phyloP scores from a whole-genome alignment of 2,888 invertebrate genomes.

The Mythimna vitellina region DNA sequence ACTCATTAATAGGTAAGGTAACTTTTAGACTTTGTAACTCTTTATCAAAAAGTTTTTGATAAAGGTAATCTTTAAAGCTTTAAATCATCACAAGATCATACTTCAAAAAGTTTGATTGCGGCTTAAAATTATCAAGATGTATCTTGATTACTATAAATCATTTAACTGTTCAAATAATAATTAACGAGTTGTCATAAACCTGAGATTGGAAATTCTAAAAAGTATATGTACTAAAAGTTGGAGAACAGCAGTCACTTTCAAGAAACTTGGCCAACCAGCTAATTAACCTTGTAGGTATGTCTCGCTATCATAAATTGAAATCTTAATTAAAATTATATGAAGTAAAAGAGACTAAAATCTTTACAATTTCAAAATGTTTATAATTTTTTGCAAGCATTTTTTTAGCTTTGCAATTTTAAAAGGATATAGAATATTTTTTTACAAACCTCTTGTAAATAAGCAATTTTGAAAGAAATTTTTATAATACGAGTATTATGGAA shows the following conservation, averaged over 20 bases:
- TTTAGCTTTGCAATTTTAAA: neutral
- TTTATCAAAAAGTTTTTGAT: neutral
- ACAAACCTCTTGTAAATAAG: neutral
- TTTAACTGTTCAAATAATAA: slow-evolving; percentile 19
- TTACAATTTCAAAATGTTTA: too few relatives aligned
- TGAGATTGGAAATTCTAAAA: slow-evolving; percentile 10
- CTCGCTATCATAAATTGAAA: slow-evolving; percentile 9
- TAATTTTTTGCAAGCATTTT: neutral
- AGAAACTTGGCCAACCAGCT: slow-evolving; percentile 11
- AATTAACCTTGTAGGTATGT: slow-evolving; percentile 25
- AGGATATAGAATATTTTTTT: too few relatives aligned
- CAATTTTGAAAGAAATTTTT: too few relatives aligned
- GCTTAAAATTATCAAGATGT: slow-evolving; percentile 5
- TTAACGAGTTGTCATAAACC: slow-evolving; percentile 12
- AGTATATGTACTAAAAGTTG: slow-evolving; percentile 18
- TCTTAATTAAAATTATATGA: slow-evolving; percentile 26
- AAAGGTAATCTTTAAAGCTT: neutral
- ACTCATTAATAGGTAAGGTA: too few relatives aligned
- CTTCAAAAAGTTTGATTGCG: neutral
- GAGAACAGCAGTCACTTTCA: neutral
- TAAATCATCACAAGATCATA: neutral
- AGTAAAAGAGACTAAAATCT: neutral
- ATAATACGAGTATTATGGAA: too few relatives aligned
- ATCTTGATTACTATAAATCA: neutral
- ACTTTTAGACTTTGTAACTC: neutral